These are phyloP conservation scores for Druon quercuslanigerum DNA, from an alignment of 1,140 invertebrate species.

Conservation along the genomic window DNA sequence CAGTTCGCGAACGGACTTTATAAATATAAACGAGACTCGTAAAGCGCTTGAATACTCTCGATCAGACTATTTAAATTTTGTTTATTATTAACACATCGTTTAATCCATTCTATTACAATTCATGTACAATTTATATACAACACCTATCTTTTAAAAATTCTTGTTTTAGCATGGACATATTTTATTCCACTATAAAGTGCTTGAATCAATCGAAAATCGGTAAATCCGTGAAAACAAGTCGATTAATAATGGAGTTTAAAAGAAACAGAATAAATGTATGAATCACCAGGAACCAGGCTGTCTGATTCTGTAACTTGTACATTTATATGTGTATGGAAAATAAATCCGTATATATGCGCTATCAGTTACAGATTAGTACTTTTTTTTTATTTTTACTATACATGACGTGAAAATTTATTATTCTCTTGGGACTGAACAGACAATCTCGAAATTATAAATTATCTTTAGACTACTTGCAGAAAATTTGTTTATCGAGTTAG, in stretches of 20 bases:
- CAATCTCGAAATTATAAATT: background rate
- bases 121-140: too few relatives aligned
- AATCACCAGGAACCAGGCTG: background rate
- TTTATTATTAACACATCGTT: constrained; percentile 7
- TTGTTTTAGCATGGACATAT: too few relatives aligned
- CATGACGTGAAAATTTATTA: constrained; percentile 1
- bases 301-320: background rate
- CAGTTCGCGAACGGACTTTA: constrained; percentile 26
- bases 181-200: too few relatives aligned
- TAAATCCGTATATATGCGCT: background rate
- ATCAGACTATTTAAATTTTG: constrained; percentile 10
- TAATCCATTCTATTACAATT: background rate
- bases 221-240: background rate
- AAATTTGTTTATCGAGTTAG: too few relatives aligned
- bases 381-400: background rate
- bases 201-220: too few relatives aligned
- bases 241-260: background rate
- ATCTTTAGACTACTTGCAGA: too few relatives aligned
- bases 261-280: background rate
- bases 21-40: constrained; percentile 28
- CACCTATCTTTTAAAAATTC: too few relatives aligned
- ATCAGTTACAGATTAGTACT: constrained; percentile 5
- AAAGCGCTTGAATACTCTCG: constrained; percentile 12
- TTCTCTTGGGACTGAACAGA: background rate
- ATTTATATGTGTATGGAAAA: background rate